Percentiles rank a stretch among this genome's conserved stretches.
These are phyloP conservation scores for Trinorchestia longiramus DNA, from an alignment of 1,140 invertebrate genomes.

Conservation along the genomic window DNA sequence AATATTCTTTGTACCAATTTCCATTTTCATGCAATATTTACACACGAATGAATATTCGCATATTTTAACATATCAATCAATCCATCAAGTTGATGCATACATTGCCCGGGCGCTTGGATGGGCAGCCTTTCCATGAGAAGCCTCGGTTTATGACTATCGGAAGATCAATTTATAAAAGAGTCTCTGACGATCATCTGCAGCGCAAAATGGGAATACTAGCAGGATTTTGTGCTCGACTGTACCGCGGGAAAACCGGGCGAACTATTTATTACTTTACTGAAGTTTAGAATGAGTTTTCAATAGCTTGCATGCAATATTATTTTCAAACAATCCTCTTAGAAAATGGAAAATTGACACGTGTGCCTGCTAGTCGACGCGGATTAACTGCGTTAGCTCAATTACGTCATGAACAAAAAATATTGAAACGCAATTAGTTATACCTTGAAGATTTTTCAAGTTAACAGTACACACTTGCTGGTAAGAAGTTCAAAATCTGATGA, in stretches of 20 bases:
- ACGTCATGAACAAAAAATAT: too few relatives aligned
- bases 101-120: background rate
- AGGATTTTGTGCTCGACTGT: slow-evolving; percentile 24
- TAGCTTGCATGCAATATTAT: background rate
- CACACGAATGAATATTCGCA: slow-evolving; percentile 21
- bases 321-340: background rate
- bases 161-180: background rate
- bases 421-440: too few relatives aligned
- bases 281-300: background rate
- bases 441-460: too few relatives aligned
- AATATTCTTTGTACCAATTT: background rate
- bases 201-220: background rate
- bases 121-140: background rate
- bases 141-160: background rate
- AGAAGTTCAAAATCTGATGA: too few relatives aligned
- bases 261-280: background rate
- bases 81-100: slow-evolving; percentile 16
- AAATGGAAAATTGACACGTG: background rate
- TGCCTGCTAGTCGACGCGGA: too few relatives aligned
- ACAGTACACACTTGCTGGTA: too few relatives aligned
- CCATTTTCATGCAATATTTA: background rate
- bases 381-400: too few relatives aligned
- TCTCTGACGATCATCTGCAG: background rate
- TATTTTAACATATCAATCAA: slow-evolving; percentile 21
- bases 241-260: background rate